Percentiles rank a stretch among this genome's conserved stretches.
Conservation (phyloP, 2,113 vertebrate genomes). For the Orycteropus afer region DNA sequence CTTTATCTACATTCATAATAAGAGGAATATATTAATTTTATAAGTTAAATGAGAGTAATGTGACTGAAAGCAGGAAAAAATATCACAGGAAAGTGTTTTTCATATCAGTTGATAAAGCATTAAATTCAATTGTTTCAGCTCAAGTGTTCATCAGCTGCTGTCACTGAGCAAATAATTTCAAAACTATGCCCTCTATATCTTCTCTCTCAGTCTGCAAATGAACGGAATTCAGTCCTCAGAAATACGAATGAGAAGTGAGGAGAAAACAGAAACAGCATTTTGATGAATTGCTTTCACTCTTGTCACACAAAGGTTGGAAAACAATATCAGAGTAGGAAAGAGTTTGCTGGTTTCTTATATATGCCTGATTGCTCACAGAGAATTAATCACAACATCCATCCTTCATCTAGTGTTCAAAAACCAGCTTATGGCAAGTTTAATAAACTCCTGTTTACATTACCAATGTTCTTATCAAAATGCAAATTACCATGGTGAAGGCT, state of each 20-base stretch:
- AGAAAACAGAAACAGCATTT: conserved; percentile 6
- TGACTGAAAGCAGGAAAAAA: neutral
- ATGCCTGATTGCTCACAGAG: neutral
- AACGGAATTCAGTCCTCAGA: neutral
- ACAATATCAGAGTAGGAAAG: fast-evolving
- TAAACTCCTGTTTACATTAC: neutral
- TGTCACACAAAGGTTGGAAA: neutral
- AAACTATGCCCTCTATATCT: fast-evolving
- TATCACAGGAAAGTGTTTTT: neutral
- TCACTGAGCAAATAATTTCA: neutral
- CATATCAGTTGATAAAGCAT: neutral
- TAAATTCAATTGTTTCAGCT: neutral
- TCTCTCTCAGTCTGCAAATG: neutral
- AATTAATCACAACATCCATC: neutral
- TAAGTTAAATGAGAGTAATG: too few species aligned
- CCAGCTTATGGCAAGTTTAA: neutral
- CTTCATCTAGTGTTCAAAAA: neutral
- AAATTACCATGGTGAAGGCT: neutral
- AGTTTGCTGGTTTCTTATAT: neutral
- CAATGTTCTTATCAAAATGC: neutral
- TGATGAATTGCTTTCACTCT: neutral
- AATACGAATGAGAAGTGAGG: neutral
- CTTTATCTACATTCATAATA: neutral
- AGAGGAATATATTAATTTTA: neutral
- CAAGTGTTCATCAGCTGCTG: neutral